These are phyloP conservation scores for Xylophagus ater DNA, from an alignment of 2,888 invertebrate genomes.

Conservation along the genomic window DNA sequence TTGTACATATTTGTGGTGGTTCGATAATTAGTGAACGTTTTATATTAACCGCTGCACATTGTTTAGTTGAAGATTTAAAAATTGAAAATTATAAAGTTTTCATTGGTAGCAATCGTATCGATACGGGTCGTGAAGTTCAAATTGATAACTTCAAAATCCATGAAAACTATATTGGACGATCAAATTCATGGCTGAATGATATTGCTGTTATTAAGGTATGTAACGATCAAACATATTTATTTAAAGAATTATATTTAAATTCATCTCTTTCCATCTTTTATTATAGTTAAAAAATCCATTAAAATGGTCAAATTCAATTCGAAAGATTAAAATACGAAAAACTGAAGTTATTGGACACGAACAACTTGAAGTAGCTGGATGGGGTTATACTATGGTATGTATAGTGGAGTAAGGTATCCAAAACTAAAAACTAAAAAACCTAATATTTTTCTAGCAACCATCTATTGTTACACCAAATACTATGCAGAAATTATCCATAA, in stretches of 20 bases:
- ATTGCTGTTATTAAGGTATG: background rate
- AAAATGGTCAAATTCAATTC: background rate
- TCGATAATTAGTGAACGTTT: background rate
- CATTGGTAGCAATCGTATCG: background rate
- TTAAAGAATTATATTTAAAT: no score
- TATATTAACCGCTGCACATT: conserved; percentile 2
- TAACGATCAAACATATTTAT: no score
- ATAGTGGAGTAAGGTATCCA: background rate
- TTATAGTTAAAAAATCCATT: no score
- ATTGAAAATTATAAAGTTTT: background rate
- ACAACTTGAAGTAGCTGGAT: background rate
- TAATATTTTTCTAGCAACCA: background rate
- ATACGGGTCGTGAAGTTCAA: background rate
- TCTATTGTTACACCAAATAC: background rate
- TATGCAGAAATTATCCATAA: background rate
- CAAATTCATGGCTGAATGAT: conserved; percentile 5
- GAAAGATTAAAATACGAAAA: background rate
- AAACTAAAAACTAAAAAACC: background rate
- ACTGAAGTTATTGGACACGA: background rate
- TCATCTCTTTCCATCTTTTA: no score
- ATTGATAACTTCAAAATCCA: background rate
- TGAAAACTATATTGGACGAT: conserved; percentile 1
- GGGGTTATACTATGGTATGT: conserved; percentile 2
- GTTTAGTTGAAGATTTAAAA: background rate
- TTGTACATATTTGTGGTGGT: background rate